Evolutionary conservation across 2,797 vertebrate genomes (phyloP).

Genomic region (Lacerta bilineata): DNA sequence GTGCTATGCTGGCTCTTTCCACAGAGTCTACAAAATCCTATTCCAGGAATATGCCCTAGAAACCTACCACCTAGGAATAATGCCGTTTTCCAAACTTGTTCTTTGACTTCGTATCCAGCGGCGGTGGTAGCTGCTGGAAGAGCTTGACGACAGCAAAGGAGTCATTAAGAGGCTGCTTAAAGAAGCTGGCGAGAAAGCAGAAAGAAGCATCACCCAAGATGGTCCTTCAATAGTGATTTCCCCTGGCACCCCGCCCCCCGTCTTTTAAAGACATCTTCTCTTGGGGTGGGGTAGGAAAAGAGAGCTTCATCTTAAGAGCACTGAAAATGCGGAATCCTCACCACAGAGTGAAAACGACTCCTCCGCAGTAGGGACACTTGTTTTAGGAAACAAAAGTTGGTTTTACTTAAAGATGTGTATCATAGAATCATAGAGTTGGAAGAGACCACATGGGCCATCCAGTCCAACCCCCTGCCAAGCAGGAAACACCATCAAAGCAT

Average conservation of each 20-base stretch:
- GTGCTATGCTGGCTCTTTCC: not conserved
- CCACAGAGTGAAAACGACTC: not conserved
- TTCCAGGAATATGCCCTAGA: slow-evolving; percentile 18
- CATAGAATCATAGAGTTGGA: too few species aligned
- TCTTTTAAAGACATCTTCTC: not conserved
- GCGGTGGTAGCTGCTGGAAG: slow-evolving; percentile 88
- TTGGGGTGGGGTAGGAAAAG: not conserved
- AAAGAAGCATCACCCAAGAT: slow-evolving; percentile 22
- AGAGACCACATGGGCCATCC: too few species aligned
- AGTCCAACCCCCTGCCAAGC: too few species aligned
- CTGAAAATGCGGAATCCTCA: not conserved
- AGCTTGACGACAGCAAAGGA: slow-evolving; percentile 88
- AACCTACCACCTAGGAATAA: slow-evolving; percentile 84
- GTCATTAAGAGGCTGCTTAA: slow-evolving; percentile 89
- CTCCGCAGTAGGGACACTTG: not conserved
- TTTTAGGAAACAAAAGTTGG: not conserved
- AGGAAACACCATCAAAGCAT: too few species aligned
- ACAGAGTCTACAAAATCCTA: not conserved
- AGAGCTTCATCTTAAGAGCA: not conserved
- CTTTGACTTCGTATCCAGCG: slow-evolving; percentile 89
- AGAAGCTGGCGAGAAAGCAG: slow-evolving; percentile 80
- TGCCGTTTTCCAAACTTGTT: slow-evolving; percentile 89
- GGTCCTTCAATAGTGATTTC: not conserved
- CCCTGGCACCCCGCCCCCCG: not conserved
- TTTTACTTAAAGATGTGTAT: not conserved